Percentiles rank a stretch among this genome's conserved stretches.
Evolutionary conservation across 1,140 invertebrate genomes (phyloP).

Genomic region (Kradibia gibbosae): DNA sequence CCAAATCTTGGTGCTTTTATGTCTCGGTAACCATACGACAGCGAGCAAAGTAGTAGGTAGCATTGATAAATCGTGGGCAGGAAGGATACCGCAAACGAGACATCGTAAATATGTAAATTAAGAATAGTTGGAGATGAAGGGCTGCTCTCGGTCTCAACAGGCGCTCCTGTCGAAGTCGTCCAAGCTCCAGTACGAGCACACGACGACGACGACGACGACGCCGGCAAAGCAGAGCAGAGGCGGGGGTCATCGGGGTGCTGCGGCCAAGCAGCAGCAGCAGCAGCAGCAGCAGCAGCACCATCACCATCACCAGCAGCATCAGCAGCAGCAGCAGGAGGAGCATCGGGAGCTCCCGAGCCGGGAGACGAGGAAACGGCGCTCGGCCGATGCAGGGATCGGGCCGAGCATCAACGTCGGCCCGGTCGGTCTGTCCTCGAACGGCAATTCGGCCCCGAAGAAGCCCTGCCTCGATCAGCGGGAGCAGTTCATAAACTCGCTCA

Average conservation of each 20-base stretch:
- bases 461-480: conserved; percentile 65
- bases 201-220: not conserved
- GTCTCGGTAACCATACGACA: too few relatives aligned
- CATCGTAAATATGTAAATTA: too few relatives aligned
- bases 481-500: conserved; percentile 63
- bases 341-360: conserved; percentile 13
- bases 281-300: conserved; percentile 24
- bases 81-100: too few relatives aligned
- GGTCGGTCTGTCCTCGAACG: conserved; percentile 54
- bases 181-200: conserved; percentile 6
- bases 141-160: not conserved
- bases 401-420: not conserved
- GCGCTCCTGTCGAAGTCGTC: conserved; percentile 17
- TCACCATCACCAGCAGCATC: conserved; percentile 19
- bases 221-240: conserved; percentile 1
- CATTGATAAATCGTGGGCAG: too few relatives aligned
- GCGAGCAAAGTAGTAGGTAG: too few relatives aligned
- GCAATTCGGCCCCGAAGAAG: conserved; percentile 60
- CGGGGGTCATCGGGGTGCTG: not conserved
- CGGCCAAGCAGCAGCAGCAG: not conserved
- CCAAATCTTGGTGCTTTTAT: too few relatives aligned
- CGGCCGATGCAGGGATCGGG: conserved; percentile 49
- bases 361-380: conserved; percentile 61
- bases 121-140: too few relatives aligned
- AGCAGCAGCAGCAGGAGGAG: not conserved